Conservation (phyloP, 1,140 invertebrate species). For the Vanessa tameamea region DNA sequence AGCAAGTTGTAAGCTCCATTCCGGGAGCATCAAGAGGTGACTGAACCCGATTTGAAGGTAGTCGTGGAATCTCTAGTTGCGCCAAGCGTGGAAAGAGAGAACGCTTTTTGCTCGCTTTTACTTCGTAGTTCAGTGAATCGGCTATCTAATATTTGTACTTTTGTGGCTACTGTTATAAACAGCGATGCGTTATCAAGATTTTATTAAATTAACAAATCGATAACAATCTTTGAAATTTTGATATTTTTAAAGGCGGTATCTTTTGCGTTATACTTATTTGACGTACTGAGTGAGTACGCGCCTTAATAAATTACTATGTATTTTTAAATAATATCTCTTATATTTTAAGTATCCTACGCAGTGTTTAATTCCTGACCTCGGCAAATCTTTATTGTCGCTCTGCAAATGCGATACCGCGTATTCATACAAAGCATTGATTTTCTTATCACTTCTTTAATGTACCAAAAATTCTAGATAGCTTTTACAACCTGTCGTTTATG, state of each 20-base stretch:
- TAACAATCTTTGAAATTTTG: no score
- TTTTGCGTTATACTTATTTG: no score
- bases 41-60: slow-evolving; percentile 42
- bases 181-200: no score
- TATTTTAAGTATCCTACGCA: not conserved
- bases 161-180: not conserved
- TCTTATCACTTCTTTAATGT: slow-evolving; percentile 32
- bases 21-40: slow-evolving; percentile 39
- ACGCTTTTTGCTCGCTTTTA: slow-evolving; percentile 38
- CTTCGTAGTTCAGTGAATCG: slow-evolving; percentile 28
- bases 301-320: not conserved
- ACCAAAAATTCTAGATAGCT: slow-evolving; percentile 58
- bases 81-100: slow-evolving; percentile 30
- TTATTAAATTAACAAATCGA: no score
- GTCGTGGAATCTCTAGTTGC: slow-evolving; percentile 39
- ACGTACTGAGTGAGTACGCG: no score
- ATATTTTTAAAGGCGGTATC: no score
- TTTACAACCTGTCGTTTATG: slow-evolving; percentile 58
- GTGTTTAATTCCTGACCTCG: slow-evolving; percentile 36
- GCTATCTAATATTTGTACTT: slow-evolving; percentile 20
- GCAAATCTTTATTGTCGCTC: slow-evolving; percentile 36
- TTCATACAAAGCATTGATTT: slow-evolving; percentile 3
- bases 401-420: slow-evolving; percentile 7
- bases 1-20: slow-evolving; percentile 36
- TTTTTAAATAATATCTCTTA: not conserved